These are phyloP conservation scores for Esperia sulphurella DNA, from an alignment of 2,888 invertebrate genomes.

Conservation along the genomic window DNA sequence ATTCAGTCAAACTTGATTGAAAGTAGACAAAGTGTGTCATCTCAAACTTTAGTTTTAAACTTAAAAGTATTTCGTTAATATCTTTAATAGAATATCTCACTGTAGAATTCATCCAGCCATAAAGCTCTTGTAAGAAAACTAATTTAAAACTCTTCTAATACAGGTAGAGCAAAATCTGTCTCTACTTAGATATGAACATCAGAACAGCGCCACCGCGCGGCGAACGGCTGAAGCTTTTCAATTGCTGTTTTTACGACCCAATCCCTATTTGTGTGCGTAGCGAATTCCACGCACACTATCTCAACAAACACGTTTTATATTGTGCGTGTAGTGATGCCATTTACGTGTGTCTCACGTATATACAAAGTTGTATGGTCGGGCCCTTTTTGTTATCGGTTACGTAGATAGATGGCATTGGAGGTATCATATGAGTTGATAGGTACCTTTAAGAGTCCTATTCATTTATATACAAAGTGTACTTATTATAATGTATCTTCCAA, in stretches of 20 bases:
- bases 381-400: constrained; percentile 57
- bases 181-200: constrained; percentile 47
- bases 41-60: too few species aligned
- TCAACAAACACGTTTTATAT: constrained; percentile 38
- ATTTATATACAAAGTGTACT: not conserved
- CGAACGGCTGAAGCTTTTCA: constrained; percentile 73
- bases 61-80: too few species aligned
- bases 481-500: not conserved
- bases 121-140: constrained; percentile 47
- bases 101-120: not conserved
- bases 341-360: constrained; percentile 61
- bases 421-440: constrained; percentile 32
- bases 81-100: too few species aligned
- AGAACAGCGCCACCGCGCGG: constrained; percentile 69
- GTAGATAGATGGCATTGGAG: constrained; percentile 68
- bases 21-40: too few species aligned
- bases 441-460: too few species aligned
- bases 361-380: constrained; percentile 47
- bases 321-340: constrained; percentile 60
- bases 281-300: constrained; percentile 58
- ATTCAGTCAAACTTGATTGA: too few species aligned
- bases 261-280: constrained; percentile 49
- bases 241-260: constrained; percentile 59
- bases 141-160: constrained; percentile 46
- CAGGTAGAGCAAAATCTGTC: constrained; percentile 57